phyloP scores from a whole-genome alignment of 2,113 vertebrate genomes.

The Anoplopoma fimbria region DNA sequence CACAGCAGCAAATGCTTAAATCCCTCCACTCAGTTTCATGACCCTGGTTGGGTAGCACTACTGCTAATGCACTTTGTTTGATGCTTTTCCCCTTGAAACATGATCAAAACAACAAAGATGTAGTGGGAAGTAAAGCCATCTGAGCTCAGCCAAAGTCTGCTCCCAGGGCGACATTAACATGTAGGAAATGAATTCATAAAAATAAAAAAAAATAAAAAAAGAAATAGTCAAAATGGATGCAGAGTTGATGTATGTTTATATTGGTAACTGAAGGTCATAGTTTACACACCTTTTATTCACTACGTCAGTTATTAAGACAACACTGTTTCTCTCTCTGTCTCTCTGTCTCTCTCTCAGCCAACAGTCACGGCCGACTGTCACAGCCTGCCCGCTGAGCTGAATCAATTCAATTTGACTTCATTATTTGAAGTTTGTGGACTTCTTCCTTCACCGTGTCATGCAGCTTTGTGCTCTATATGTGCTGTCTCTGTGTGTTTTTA shows the following conservation, averaged over 20 bases:
- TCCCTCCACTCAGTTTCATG: neutral
- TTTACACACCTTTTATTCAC: conserved; percentile 36
- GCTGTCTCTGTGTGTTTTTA: neutral
- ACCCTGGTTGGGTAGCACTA: neutral
- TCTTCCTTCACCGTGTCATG: neutral
- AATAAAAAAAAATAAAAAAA: conserved; percentile 25
- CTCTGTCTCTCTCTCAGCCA: neutral
- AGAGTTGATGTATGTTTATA: conserved; percentile 20
- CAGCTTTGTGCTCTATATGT: neutral
- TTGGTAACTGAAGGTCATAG: conserved; percentile 26
- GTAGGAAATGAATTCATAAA: conserved; percentile 13
- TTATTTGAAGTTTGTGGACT: conserved; percentile 15
- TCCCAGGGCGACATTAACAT: conserved; percentile 5
- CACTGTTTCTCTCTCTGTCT: neutral
- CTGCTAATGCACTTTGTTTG: neutral
- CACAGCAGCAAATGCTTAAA: neutral
- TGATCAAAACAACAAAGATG: neutral
- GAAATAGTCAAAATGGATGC: conserved; percentile 16
- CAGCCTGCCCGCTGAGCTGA: conserved; percentile 25
- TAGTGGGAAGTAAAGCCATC: neutral
- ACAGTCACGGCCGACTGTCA: conserved; percentile 22
- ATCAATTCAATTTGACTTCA: conserved; percentile 37
- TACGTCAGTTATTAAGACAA: conserved; percentile 22
- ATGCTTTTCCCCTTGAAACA: neutral
- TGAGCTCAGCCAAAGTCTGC: neutral